Conservation (phyloP, 2,113 vertebrate species). For the Ascaphus truei region DNA sequence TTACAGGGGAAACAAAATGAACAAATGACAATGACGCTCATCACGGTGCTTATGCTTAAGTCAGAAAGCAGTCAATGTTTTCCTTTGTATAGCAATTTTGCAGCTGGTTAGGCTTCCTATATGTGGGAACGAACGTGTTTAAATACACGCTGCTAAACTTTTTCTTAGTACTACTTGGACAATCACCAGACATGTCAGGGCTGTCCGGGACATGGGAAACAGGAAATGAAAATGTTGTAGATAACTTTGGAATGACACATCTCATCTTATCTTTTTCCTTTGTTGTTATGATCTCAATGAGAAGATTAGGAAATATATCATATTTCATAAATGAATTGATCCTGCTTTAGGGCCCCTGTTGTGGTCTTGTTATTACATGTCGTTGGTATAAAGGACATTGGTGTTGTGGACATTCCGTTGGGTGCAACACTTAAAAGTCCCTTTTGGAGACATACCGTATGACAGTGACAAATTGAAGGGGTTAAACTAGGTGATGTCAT, state of each 20-base stretch:
- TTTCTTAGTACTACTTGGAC: neutral
- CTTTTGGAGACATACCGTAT: neutral
- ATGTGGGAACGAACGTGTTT: conserved; percentile 11
- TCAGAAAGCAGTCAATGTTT: neutral
- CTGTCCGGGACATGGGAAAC: conserved; percentile 19
- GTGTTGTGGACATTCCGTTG: neutral
- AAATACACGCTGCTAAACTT: neutral
- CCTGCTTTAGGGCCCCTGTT: no score
- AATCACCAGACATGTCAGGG: conserved; percentile 4
- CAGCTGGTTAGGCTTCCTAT: conserved; percentile 5
- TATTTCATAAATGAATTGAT: neutral
- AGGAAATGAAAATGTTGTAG: conserved; percentile 8
- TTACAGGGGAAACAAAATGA: no score
- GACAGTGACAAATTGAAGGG: no score
- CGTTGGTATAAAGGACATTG: neutral
- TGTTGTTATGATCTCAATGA: neutral
- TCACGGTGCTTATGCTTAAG: neutral
- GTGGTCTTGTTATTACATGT: neutral
- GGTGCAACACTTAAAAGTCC: neutral
- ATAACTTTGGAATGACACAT: neutral
- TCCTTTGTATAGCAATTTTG: neutral
- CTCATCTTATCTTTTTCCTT: neutral
- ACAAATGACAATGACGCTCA: neutral
- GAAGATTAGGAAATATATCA: neutral
- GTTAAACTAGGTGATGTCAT: no score